phyloP scores from a whole-genome alignment of 2,888 invertebrate genomes.

The Dascillus cervinus region DNA sequence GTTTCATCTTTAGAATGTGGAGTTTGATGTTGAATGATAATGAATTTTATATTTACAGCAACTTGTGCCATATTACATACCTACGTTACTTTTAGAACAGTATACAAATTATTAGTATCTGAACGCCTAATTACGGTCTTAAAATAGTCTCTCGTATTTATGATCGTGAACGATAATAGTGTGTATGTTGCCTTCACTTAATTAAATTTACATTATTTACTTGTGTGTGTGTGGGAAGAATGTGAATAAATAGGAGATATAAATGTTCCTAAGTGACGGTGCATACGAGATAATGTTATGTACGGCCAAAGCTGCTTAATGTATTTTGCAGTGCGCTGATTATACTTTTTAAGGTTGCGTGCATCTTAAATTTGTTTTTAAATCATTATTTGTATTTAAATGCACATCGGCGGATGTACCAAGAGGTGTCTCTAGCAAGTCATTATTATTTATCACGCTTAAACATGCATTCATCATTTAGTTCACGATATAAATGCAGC shows the following conservation, averaged over 20 bases:
- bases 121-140: slow-evolving; percentile 13
- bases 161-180: slow-evolving; percentile 12
- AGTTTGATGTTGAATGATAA: too few relatives aligned
- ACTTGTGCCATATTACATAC: too few relatives aligned
- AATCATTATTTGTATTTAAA: too few relatives aligned
- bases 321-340: slow-evolving; percentile 3
- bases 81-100: too few relatives aligned
- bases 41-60: too few relatives aligned
- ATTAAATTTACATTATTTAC: slow-evolving; percentile 23
- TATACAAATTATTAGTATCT: slow-evolving; percentile 5
- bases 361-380: too few relatives aligned
- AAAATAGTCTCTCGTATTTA: slow-evolving; percentile 12
- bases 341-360: slow-evolving; percentile 1
- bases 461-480: too few relatives aligned
- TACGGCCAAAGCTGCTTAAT: slow-evolving; percentile 5
- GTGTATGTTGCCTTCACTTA: slow-evolving; percentile 16
- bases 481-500: too few relatives aligned
- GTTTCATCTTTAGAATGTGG: too few relatives aligned
- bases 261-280: slow-evolving; percentile 17
- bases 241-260: slow-evolving; percentile 14
- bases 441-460: too few relatives aligned
- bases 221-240: slow-evolving; percentile 18
- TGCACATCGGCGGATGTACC: too few relatives aligned
- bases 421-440: too few relatives aligned
- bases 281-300: slow-evolving; percentile 13